Percentiles rank a stretch among this genome's conserved stretches.
Conservation (phyloP, 2,797 vertebrate species). For the Sebastes ruberrimus region DNA sequence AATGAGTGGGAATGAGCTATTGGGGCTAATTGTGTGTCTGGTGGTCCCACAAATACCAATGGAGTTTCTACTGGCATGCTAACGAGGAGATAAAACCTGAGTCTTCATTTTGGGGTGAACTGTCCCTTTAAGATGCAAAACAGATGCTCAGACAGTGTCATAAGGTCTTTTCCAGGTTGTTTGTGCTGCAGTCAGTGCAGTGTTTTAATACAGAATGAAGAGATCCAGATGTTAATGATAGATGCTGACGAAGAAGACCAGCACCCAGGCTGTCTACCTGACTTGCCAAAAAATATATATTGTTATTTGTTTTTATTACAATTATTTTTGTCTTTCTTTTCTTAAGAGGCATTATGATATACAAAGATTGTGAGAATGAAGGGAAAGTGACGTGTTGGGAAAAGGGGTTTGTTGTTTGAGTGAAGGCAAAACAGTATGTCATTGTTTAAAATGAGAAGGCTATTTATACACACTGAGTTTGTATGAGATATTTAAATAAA, state of each 20-base stretch:
- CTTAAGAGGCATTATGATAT: conserved; percentile 17
- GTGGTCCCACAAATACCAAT: background rate
- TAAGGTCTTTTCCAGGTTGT: background rate
- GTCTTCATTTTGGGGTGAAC: conserved; percentile 29
- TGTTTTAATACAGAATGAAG: conserved; percentile 15
- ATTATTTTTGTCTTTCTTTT: conserved; percentile 46
- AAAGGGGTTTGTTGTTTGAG: conserved; percentile 38
- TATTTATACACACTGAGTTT: conserved; percentile 71
- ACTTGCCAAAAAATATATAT: conserved; percentile 48
- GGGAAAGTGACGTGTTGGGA: conserved; percentile 56
- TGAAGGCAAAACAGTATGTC: conserved; percentile 41
- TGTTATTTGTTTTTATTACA: conserved; percentile 47
- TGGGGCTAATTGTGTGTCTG: background rate
- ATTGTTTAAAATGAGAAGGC: conserved; percentile 38
- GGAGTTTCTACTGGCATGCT: background rate
- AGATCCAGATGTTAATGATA: background rate
- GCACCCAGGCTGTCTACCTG: conserved; percentile 54
- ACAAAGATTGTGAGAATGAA: conserved; percentile 65
- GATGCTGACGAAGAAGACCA: conserved; percentile 31
- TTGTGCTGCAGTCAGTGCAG: conserved; percentile 27
- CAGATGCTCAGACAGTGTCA: background rate
- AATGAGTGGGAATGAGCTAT: background rate
- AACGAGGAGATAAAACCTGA: background rate
- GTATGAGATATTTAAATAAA: conserved; percentile 69
- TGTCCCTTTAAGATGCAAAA: background rate